Percentiles rank a stretch among this genome's conserved stretches.
These are phyloP conservation scores for Tympanuchus pallidicinctus DNA, from an alignment of 2,113 vertebrate species.

Conservation along the genomic window DNA sequence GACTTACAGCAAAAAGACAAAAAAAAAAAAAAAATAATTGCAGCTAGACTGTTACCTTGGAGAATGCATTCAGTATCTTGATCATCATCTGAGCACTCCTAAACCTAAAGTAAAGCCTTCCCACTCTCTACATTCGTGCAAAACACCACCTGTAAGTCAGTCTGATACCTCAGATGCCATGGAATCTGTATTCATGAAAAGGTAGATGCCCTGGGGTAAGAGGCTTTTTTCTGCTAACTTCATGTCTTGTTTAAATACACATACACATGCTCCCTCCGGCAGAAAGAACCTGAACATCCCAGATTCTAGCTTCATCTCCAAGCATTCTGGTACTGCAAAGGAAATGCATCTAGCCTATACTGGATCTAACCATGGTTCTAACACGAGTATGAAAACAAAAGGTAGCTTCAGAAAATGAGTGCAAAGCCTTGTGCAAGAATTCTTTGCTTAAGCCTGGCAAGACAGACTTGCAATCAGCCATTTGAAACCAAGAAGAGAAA, in stretches of 20 bases:
- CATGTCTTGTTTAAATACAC: neutral
- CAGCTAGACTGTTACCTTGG: neutral
- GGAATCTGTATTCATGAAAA: neutral
- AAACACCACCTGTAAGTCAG: neutral
- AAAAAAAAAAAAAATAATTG: neutral
- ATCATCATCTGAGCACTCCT: neutral
- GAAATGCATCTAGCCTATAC: neutral
- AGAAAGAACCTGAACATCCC: neutral
- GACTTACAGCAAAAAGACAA: neutral
- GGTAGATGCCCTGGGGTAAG: neutral
- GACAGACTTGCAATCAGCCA: neutral
- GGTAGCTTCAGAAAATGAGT: neutral
- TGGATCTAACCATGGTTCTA: neutral
- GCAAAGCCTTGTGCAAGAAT: neutral
- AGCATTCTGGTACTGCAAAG: neutral
- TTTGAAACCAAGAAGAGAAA: neutral
- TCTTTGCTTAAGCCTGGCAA: neutral
- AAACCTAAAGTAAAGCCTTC: no score
- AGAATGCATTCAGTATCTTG: neutral
- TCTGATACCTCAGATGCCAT: neutral
- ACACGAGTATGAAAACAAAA: neutral
- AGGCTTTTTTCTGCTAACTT: neutral
- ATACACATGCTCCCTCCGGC: neutral
- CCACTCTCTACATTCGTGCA: neutral
- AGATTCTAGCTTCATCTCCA: neutral